A percentile compares a stretch with the other conserved stretches of the same genome.
Evolutionary conservation across 2,797 vertebrate species (phyloP).

Genomic region (Mus minutoides): DNA sequence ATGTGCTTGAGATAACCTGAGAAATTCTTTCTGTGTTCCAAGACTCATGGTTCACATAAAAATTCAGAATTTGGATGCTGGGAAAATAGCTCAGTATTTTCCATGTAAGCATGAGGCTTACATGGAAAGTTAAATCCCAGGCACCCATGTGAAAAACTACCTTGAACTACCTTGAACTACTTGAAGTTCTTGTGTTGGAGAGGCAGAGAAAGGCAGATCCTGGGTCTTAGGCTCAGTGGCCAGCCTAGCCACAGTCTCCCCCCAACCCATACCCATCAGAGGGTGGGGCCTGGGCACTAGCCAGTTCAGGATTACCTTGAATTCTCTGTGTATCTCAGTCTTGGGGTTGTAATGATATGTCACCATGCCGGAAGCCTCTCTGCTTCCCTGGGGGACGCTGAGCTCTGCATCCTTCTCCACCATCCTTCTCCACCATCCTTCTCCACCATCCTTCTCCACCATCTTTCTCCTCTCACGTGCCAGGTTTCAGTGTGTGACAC

Average conservation of each 20-base stretch:
- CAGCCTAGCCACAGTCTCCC: not conserved
- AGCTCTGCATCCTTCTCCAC: too few relatives aligned
- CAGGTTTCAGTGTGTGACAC: not conserved
- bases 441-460: not conserved
- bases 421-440: too few relatives aligned
- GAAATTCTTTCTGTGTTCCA: slow-evolving; percentile 41
- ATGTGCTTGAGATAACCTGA: slow-evolving; percentile 1
- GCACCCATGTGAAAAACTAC: not conserved
- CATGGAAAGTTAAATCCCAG: not conserved
- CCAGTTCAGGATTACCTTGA: not conserved
- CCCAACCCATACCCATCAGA: not conserved
- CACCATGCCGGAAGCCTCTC: not conserved
- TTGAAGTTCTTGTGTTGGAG: not conserved
- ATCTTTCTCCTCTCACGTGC: not conserved
- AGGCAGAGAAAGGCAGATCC: not conserved
- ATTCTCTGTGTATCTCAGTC: not conserved
- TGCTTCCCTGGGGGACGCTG: not conserved
- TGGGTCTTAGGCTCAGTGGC: not conserved
- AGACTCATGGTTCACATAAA: not conserved
- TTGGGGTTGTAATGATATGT: too few relatives aligned
- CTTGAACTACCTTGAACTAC: not conserved
- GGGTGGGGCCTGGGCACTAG: not conserved
- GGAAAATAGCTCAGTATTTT: not conserved
- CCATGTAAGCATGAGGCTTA: not conserved
- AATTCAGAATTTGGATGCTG: not conserved